Base-by-base conservation (phyloP, 2,113 vertebrate species). In the Aldabrachelys gigantea region DNA sequence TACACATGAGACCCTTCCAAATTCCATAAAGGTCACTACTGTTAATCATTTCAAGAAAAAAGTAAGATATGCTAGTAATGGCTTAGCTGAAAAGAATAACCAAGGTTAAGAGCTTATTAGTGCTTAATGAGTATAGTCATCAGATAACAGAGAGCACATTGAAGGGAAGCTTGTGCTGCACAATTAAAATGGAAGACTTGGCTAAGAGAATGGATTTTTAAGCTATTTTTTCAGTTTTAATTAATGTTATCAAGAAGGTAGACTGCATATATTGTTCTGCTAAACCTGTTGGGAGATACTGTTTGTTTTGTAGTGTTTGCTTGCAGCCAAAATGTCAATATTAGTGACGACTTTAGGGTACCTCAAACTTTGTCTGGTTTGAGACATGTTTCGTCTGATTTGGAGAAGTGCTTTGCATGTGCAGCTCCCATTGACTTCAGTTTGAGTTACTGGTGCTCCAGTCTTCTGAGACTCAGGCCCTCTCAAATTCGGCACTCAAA, bases 1-100 rank as follows among this genome's bases (percentile, higher is more conserved):
- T 80, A 89, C 96, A 65, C 92, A 69, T 85, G 52, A 90, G 89
- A 97, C 83, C 80, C 25, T 90, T 92, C 88, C 88, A 49, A 78
- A 62, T 95, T 96, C 52, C 91, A 88, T 78, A 96, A 97, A 96
- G 94, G 94, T 96, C 89, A 88, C 78, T 80, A 7, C 81, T 24
- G 25, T 95, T 96, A 95, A 97, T 97, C 89, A 95, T 93, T 87
- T 53, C 72, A 53, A 93, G 76, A 91, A 95, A 76, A 87, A 88
- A 94, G 50, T 91, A 24, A 95, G 85, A 91, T 78, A 84, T 80
- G 57, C 79, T 0, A 59, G 88, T 94, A 89, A 86, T 95, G 94
- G 94, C 96, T 97, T 95, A 96, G 76, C 80, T 86, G 84, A 65
- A 94, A 85, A 69, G 65, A 93, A 72, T 93, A 94, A 94, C 81